Conservation (phyloP, 2,797 vertebrate species). For the Channallabes apus region DNA sequence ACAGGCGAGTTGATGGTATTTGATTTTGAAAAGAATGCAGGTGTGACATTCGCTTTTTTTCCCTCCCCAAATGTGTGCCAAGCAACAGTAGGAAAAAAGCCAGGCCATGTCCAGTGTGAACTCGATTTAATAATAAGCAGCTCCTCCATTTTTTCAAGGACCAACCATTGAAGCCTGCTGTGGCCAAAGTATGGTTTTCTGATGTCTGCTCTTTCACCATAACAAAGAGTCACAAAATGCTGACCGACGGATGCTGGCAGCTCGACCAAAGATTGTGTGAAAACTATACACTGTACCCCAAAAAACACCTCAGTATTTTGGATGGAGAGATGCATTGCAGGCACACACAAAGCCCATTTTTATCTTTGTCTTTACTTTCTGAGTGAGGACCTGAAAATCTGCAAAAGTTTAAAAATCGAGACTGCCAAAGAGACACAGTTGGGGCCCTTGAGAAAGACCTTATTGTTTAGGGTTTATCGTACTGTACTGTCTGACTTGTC, state of each 20-base stretch:
- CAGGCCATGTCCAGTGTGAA: not conserved
- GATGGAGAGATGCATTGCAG: not conserved
- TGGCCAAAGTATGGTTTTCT: not conserved
- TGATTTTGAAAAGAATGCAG: conserved; percentile 16
- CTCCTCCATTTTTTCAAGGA: not conserved
- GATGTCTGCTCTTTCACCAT: not conserved
- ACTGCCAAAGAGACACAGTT: not conserved
- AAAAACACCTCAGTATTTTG: not conserved
- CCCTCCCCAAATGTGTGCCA: not conserved
- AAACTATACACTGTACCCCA: not conserved
- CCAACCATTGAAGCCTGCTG: not conserved
- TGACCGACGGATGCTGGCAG: not conserved
- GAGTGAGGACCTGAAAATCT: not conserved
- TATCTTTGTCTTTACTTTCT: not conserved
- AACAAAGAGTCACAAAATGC: not conserved
- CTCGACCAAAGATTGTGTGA: not conserved
- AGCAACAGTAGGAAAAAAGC: not conserved
- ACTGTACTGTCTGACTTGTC: not conserved
- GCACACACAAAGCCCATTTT: not conserved
- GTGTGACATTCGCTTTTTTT: not conserved
- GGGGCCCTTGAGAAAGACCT: not conserved
- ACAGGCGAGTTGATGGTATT: conserved; percentile 51
- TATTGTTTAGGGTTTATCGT: not conserved
- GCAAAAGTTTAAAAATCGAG: not conserved
- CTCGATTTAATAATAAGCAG: not conserved